Base-by-base conservation (phyloP, 2,888 invertebrate species). In the Podabrus alpinus region DNA sequence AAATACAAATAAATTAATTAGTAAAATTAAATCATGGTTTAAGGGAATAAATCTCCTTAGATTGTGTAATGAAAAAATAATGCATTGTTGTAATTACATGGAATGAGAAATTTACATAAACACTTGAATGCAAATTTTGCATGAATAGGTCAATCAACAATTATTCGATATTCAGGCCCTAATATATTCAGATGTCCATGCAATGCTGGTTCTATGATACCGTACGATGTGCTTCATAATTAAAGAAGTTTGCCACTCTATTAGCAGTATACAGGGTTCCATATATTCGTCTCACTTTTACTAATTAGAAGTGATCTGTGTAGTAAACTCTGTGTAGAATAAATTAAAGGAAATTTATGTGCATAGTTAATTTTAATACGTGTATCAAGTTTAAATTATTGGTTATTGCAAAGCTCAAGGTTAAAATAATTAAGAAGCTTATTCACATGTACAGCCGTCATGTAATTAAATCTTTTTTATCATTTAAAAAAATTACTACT, bases 361-460 rank as follows among this genome's bases (percentile, higher is more conserved):
- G 73, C 69, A 69, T 73, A 69, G 21, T 73, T 73, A 73, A 73
- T 66, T 69, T 69, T 45, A 15, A 24, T 73, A 59, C 59, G 62
- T 17, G 60, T 10, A 64, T 73, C 73, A 69, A 73, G 73, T 69
- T 64, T 66, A 73, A 69, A 73, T 73, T 73, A 73, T 73, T 69
- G 69, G 73, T 73, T 73, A 73, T 64, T 15, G 64, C 29, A 59
- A 60, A 59, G 66, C 25, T 59, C 73, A 73, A 73, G 73, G 73
- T 29, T 66, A 67, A 69, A 59, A 59, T 73, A 66, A 25, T 73
- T 73, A 73, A 16, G 16, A 59, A 59, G 13, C 72, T 72, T 68
- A 67, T 72, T 72, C 24, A 68, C 17, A 59, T 29, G 61, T n/a
- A 45, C 45, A n/a, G 45, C n/a, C 45, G n/a, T 7, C 45, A 7